phyloP scores from a whole-genome alignment of 2,797 vertebrate species.

The Hydrophis major region DNA sequence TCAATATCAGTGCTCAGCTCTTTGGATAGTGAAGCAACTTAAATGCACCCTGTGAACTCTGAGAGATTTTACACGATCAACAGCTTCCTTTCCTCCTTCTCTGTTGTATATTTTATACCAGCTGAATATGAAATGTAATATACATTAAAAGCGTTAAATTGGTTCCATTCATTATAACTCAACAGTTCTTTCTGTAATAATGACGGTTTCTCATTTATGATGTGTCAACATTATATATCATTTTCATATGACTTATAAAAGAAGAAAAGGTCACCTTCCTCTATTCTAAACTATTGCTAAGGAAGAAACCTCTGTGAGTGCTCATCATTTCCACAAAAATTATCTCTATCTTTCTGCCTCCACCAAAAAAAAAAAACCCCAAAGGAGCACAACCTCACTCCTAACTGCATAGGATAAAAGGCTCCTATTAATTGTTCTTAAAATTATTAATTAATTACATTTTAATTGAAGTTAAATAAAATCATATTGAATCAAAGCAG shows the following conservation, averaged over 20 bases:
- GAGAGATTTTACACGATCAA: background rate
- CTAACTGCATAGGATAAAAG: background rate
- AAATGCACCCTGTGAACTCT: background rate
- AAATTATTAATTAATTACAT: background rate
- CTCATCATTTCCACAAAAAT: background rate
- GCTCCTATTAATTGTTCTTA: background rate
- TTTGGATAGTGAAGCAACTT: background rate
- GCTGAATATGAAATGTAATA: background rate
- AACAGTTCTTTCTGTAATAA: background rate
- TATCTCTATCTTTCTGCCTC: background rate
- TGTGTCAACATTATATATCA: background rate
- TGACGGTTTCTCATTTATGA: background rate
- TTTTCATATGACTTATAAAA: background rate
- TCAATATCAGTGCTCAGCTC: conserved; percentile 13
- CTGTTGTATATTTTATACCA: background rate
- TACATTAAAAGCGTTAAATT: background rate
- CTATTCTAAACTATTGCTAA: background rate
- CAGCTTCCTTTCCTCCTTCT: background rate
- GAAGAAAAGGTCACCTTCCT: background rate
- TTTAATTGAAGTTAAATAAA: background rate
- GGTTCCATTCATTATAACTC: background rate
- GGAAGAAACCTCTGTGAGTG: background rate
- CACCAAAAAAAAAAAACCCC: background rate
- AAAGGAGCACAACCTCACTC: background rate
- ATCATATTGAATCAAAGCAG: background rate